phyloP scores from a whole-genome alignment of 2,113 vertebrate species.

The Picathartes gymnocephalus region DNA sequence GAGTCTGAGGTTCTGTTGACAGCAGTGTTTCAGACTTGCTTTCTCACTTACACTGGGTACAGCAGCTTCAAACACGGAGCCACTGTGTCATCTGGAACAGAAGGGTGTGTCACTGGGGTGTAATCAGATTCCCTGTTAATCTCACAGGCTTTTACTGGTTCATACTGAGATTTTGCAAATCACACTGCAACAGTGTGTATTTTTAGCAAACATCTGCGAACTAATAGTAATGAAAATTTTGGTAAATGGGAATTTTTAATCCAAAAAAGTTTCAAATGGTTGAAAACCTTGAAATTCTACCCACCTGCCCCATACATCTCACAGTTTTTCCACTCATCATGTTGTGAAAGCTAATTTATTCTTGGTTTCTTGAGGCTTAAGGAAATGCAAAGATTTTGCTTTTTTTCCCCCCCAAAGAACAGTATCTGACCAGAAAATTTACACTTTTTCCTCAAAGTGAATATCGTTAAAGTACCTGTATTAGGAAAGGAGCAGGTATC shows the following conservation, averaged over 20 bases:
- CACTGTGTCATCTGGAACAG: neutral
- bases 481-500: neutral
- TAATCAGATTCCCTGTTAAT: neutral
- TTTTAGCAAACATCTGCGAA: neutral
- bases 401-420: neutral
- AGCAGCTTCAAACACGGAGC: neutral
- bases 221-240: neutral
- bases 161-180: neutral
- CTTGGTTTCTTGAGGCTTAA: neutral
- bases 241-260: neutral
- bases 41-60: neutral
- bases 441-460: neutral
- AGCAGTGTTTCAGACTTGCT: neutral
- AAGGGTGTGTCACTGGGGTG: neutral
- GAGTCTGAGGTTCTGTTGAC: neutral
- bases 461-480: neutral
- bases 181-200: neutral
- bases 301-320: rapidly evolving
- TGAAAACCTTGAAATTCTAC: neutral
- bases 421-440: neutral
- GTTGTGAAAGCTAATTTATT: neutral
- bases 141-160: neutral
- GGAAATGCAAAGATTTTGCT: neutral
- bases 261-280: neutral
- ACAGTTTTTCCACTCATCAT: neutral